Base-by-base conservation (phyloP, 2,888 invertebrate species). In the Hirtodrosophila confusa region DNA sequence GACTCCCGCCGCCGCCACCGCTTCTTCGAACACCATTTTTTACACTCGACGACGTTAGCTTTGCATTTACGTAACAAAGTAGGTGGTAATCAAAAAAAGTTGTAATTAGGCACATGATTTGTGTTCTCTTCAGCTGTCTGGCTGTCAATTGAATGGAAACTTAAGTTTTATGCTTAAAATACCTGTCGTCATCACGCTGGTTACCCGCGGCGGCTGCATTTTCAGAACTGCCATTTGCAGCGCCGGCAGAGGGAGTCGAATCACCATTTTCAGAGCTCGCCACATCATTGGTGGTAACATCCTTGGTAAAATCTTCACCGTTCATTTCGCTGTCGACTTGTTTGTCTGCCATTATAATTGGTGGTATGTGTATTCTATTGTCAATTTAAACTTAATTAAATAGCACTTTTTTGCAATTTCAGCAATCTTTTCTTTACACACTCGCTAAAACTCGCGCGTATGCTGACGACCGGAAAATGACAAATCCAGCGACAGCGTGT, bases 291-390 rank as follows among this genome's bases (percentile, higher is more conserved):
- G 92, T 92, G 89, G 94, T 94, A 88, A 95, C 94, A 90, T 95
- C 95, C 93, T 95, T 94, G 85, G 95, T 95, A 92, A 95, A 95
- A 92, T 95, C 95, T 92, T 95, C 95, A 91, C 95, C 95, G 92
- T 95, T 95, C 95, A 95, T 95, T 89, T 93, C 93, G 92, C 93
- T 93, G 90, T 94, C 94, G 66, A 90, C 90, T 93, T 94, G 93
- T 89, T 92, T 92, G 47, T 90, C 93, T 72, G 93, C 93, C 93
- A 94, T 93, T 86, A 50, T 79, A 43, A 61, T 57, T 49, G 24
- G 61, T 66, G 64, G 44, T 65, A 43, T 75, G 48, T 69, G 40
- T 70, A 17, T 69, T 71, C 51, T 66, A 60, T 63, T 53, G 72
- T 72, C 69, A 82, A 77, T 72, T 74, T 71, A 36, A 75, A 74